A percentile compares a stretch with the other conserved stretches of the same genome.
Evolutionary conservation across 1,140 invertebrate genomes (phyloP).

Genomic region (Micrasema minimum): DNA sequence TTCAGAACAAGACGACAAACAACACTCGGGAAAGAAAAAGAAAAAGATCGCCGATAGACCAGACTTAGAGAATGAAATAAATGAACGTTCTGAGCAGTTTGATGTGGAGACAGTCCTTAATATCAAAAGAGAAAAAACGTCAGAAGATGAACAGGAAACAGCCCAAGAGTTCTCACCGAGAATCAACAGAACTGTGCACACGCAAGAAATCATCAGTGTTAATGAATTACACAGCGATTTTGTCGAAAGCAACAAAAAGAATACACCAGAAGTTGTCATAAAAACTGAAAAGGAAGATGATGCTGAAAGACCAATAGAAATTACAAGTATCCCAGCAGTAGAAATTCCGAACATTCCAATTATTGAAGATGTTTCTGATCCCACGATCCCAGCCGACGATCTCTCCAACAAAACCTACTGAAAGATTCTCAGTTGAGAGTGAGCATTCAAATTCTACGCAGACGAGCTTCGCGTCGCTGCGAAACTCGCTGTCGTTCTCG

Average conservation of each 20-base stretch:
- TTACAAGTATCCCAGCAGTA: neutral
- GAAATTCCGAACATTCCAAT: neutral
- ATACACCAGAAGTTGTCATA: constrained; percentile 10
- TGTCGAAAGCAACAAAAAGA: constrained; percentile 37
- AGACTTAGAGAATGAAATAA: constrained; percentile 24
- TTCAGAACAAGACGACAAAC: neutral
- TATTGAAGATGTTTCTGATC: too few species aligned
- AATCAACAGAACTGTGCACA: constrained; percentile 27
- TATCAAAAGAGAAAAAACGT: constrained; percentile 47
- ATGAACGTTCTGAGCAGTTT: constrained; percentile 7
- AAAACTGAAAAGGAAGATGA: constrained; percentile 19
- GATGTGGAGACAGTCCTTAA: constrained; percentile 43
- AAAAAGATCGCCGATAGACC: neutral
- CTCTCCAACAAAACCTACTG: neutral
- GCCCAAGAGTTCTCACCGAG: constrained; percentile 30
- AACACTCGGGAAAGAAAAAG: constrained; percentile 17
- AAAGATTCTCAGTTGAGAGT: constrained; percentile 17
- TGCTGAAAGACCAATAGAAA: neutral
- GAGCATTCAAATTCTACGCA: constrained; percentile 21
- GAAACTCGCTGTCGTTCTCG: constrained; percentile 14
- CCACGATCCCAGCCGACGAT: neutral
- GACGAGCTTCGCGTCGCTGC: constrained; percentile 14
- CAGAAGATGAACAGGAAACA: constrained; percentile 46
- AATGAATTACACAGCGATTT: constrained; percentile 50
- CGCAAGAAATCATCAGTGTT: constrained; percentile 47